These are phyloP conservation scores for Myotis findleyi DNA, from an alignment of 2,797 vertebrate genomes.

Conservation along the genomic window DNA sequence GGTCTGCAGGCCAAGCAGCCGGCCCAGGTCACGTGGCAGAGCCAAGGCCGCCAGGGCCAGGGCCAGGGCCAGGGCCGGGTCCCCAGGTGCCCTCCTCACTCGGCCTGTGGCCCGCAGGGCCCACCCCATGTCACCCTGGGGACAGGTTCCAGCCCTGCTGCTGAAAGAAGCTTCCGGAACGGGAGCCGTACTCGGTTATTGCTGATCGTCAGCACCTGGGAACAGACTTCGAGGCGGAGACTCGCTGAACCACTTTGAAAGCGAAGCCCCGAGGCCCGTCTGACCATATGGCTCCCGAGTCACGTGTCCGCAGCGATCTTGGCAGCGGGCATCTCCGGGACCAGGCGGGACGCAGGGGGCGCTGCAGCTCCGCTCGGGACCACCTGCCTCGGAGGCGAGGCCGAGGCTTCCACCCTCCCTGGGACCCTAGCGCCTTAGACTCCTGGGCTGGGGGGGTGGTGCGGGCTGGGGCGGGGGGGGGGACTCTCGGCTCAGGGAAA, in stretches of 20 bases:
- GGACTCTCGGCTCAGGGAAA: neutral
- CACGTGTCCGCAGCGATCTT: rapidly evolving
- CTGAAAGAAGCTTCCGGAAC: neutral
- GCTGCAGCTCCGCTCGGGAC: rapidly evolving
- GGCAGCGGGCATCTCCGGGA: constrained; percentile 14
- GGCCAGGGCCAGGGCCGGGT: rapidly evolving
- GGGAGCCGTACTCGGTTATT: neutral
- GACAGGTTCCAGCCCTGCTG: neutral
- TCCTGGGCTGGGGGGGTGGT: neutral
- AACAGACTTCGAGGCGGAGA: neutral
- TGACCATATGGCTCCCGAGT: constrained; percentile 59
- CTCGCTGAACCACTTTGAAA: neutral
- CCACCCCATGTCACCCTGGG: rapidly evolving
- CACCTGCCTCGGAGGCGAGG: neutral
- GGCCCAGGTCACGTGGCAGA: rapidly evolving
- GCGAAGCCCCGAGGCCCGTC: constrained; percentile 51
- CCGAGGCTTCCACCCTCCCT: rapidly evolving
- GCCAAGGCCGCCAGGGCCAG: neutral
- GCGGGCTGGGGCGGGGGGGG: no score
- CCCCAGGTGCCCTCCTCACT: rapidly evolving
- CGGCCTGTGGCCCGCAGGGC: rapidly evolving
- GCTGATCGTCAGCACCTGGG: neutral
- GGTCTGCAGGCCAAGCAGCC: neutral
- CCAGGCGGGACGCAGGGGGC: neutral
- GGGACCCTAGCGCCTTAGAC: no score